Evolutionary conservation across 2,888 invertebrate species (phyloP), one percentile per base, ranked within the genome.

Genomic region (Andrena fulva): DNA sequence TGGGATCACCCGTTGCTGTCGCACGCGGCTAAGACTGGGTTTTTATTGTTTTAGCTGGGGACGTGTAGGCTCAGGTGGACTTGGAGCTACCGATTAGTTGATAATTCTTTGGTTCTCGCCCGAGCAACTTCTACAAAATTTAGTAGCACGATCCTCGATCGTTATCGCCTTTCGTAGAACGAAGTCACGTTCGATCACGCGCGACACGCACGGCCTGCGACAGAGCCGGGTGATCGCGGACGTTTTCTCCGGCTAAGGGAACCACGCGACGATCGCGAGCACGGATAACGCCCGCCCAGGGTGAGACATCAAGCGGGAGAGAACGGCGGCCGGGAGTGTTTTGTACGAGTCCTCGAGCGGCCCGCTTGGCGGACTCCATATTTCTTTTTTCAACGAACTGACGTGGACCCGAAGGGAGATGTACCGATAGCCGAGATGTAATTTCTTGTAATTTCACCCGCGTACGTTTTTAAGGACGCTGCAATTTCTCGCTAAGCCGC

Each of bases 401-500:
- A 71, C 24, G 24, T 42, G 31, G 16, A 33, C 24, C 56, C 33
- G 31, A 56, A 52, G 20, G 67, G 31, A 52, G 48, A 12, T 29
- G 31, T 63, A 77, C 27, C 24, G 29, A 54, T 35, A 16, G 50
- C 56, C 56, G 56, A 42, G 52, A 33, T 54, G 33, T 60, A 71
- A 33, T 35, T 77, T 20, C 35, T 52, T 69, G 69, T 77, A 68
- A 77, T 73, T 75, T 70, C 76, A 72, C 50, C 67, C 70, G 56
- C 54, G 63, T 60, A 77, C 63, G 70, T 62, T 67, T 56, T 73
- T 73, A 73, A 77, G 48, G 54, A 54, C 70, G 59, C 71, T 59
- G 54, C 66, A 69, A 79, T 68, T 81, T 86, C 72, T 62, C 77
- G 78, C 82, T 87, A 84, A 70, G 70, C 64, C 60, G 82, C 72